Evolutionary conservation across 1,140 invertebrate species (phyloP), one percentile per base, ranked within the genome.

Genomic region (Aphidius ervi): DNA sequence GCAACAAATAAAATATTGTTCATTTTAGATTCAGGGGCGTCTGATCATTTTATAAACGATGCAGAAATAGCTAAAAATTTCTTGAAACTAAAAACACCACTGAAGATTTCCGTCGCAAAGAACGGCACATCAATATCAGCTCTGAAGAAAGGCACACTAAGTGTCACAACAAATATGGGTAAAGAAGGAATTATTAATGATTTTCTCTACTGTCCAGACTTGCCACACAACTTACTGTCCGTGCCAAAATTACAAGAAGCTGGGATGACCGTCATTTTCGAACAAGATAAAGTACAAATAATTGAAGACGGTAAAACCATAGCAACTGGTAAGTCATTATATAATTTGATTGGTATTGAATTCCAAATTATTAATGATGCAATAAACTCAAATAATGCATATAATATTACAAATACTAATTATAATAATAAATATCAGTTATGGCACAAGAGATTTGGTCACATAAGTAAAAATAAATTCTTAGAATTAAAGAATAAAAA

Each of bases 231-330:
- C 50, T 58, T 76, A 9, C 53, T 75, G 5, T 75, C 69, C 1
- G 70, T 76, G 1, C 56, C 55, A 3, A 67, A 60, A 54, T 68
- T 74, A 52, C 70, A 74, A 56, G 53, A 65, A 20, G 67, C 68
- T 42, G 73, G 73, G 0, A 66, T 73, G 62, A 65, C 62, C 5
- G 60, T 70, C 5, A 57, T 67, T 57, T 70, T 70, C 56, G 58
- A 71, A 40, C 23, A 68, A 59, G 57, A 64, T 56, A 70, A 70
- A 47, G 66, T 72, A n/a, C 54, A 66, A 56, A 64, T 71, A 62
- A 64, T 58, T 52, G 68, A 70, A 47, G 58, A 63, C 46, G 62
- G 57, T 59, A 66, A 60, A 10, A 49, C 31, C 20, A 37, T 57
- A 1, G n/a, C 16, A 16, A 16, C 16, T 1, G 16, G 16, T 48